Conservation (phyloP, 2,888 invertebrate genomes). For the Liodrosophila aerea region DNA sequence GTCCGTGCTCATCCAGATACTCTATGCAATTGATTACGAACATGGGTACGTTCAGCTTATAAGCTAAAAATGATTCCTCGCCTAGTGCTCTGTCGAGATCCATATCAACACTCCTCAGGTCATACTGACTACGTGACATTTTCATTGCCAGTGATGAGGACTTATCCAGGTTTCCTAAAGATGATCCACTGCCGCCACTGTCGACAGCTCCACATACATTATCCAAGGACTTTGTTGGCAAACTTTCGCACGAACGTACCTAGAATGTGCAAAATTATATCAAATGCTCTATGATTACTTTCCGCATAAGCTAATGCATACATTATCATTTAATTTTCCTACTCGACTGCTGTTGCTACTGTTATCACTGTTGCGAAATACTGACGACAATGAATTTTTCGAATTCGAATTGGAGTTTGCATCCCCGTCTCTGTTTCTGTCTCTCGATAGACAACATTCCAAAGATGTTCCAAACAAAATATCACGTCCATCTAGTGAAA, state of each 20-base stretch:
- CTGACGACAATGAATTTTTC: slow-evolving; percentile 89
- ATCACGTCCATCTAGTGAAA: slow-evolving; percentile 33
- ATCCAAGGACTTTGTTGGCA: slow-evolving; percentile 82
- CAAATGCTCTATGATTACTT: background rate
- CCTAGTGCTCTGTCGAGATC: slow-evolving; percentile 29
- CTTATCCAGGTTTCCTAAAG: slow-evolving; percentile 78
- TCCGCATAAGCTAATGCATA: too few relatives aligned
- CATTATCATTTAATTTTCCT: slow-evolving; percentile 57
- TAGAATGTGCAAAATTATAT: slow-evolving; percentile 70
- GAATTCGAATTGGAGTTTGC: slow-evolving; percentile 85
- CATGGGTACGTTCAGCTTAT: slow-evolving; percentile 85
- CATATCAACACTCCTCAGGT: slow-evolving; percentile 74
- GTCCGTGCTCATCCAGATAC: slow-evolving; percentile 91
- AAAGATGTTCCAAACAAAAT: slow-evolving; percentile 91
- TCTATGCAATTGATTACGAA: slow-evolving; percentile 91
- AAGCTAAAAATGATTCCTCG: slow-evolving; percentile 78
- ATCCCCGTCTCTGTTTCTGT: slow-evolving; percentile 82
- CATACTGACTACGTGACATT: slow-evolving; percentile 84
- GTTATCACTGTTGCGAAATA: slow-evolving; percentile 79
- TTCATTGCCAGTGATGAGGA: slow-evolving; percentile 81
- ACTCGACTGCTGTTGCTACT: slow-evolving; percentile 27
- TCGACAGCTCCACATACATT: slow-evolving; percentile 18
- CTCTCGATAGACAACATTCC: slow-evolving; percentile 92
- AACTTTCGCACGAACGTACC: slow-evolving; percentile 91
- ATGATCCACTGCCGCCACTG: slow-evolving; percentile 16